phyloP scores from a whole-genome alignment of 37 sponge, comb jelly and placozoan genomes.

The Aplysina aerophoba region DNA sequence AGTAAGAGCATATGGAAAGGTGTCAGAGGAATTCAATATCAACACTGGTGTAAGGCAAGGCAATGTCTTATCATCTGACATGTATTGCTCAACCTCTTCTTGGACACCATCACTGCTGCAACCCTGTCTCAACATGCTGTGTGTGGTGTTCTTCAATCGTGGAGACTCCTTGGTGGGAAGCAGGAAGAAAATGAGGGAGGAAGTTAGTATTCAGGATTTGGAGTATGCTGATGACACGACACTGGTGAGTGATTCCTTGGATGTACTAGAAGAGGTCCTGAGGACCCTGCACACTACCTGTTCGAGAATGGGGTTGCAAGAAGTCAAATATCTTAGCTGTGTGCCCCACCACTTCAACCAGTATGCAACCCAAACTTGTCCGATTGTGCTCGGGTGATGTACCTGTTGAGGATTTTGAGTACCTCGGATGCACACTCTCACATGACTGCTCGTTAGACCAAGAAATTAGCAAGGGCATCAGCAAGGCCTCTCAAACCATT shows the following conservation, averaged over 20 bases:
- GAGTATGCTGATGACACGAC: conserved; percentile 22
- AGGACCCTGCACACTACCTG: background rate
- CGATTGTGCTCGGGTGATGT: background rate
- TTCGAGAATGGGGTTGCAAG: conserved; percentile 1
- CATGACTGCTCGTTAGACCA: background rate
- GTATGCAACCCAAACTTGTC: background rate
- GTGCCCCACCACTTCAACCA: background rate
- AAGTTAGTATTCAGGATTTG: background rate
- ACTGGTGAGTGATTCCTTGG: background rate
- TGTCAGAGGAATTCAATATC: background rate
- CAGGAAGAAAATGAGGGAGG: background rate
- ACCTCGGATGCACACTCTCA: background rate
- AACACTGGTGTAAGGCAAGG: background rate
- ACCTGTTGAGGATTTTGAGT: background rate
- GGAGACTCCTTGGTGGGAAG: conserved; percentile 25
- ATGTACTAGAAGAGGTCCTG: background rate
- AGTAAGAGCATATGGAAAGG: background rate
- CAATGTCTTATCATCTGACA: background rate
- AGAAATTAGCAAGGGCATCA: background rate
- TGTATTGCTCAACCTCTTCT: background rate
- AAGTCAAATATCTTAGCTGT: conserved; percentile 6
- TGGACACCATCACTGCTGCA: background rate
- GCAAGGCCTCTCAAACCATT: background rate
- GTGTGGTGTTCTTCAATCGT: background rate
- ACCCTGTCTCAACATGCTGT: background rate